These are phyloP conservation scores for Enteromius anoplus DNA, from an alignment of 2,797 vertebrate species.

Conservation along the genomic window DNA sequence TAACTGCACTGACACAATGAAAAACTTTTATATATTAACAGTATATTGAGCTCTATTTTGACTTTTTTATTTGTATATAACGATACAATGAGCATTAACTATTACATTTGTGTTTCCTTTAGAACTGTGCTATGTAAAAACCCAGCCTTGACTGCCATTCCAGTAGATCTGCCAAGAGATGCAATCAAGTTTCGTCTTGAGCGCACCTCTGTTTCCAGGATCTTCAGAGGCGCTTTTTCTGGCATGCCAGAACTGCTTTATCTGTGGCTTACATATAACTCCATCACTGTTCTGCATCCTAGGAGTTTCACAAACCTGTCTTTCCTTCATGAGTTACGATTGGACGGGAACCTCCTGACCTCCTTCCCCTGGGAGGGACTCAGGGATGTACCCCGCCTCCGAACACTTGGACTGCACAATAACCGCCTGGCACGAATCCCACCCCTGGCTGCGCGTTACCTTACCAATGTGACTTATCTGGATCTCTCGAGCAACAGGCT, in stretches of 20 bases:
- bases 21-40: not conserved
- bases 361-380: slow-evolving; percentile 93
- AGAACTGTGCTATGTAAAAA: slow-evolving; percentile 88
- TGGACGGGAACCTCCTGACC: slow-evolving; percentile 87
- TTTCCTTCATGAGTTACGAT: slow-evolving; percentile 85
- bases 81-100: not conserved
- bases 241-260: slow-evolving; percentile 87
- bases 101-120: slow-evolving; percentile 51
- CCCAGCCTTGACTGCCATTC: slow-evolving; percentile 84
- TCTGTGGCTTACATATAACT: slow-evolving; percentile 90
- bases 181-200: slow-evolving; percentile 89
- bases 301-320: slow-evolving; percentile 92
- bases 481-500: slow-evolving; percentile 94
- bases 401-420: slow-evolving; percentile 88
- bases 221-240: slow-evolving; percentile 91
- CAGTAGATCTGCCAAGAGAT: slow-evolving; percentile 84
- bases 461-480: slow-evolving; percentile 86
- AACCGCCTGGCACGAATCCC: slow-evolving; percentile 86
- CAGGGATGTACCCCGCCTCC: slow-evolving; percentile 84
- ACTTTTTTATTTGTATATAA: not conserved
- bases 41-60: not conserved
- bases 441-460: slow-evolving; percentile 78
- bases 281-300: slow-evolving; percentile 81
- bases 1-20: not conserved
- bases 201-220: slow-evolving; percentile 82